These are phyloP conservation scores for Isotomurus palustris DNA, from an alignment of 2,888 invertebrate genomes.

Conservation along the genomic window DNA sequence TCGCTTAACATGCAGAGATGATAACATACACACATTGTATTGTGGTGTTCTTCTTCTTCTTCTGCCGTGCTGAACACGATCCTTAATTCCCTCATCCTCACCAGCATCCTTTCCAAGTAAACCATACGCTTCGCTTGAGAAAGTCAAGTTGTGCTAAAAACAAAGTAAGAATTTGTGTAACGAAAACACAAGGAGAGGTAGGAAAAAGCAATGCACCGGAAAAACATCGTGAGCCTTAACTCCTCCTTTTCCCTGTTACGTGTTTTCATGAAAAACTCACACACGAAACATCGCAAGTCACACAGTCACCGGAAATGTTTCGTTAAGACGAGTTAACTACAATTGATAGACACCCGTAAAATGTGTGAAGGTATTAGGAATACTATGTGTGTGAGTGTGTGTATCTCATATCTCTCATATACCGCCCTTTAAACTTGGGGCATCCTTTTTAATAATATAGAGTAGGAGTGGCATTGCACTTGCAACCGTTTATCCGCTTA, in stretches of 20 bases:
- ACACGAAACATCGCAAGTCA: not conserved
- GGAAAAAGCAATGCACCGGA: constrained; percentile 18
- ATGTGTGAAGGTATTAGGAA: too few species aligned
- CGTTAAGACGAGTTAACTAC: not conserved
- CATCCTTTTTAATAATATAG: too few species aligned
- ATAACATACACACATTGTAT: too few species aligned
- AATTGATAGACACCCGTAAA: too few species aligned
- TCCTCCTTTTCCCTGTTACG: constrained; percentile 29
- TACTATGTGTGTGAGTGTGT: too few species aligned
- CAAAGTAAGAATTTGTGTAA: not conserved
- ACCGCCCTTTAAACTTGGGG: too few species aligned
- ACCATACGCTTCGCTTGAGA: not conserved
- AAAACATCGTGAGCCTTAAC: constrained; percentile 24
- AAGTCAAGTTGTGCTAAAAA: not conserved
- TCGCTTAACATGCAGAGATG: too few species aligned
- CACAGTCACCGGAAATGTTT: constrained; percentile 6
- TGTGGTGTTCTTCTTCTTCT: too few species aligned
- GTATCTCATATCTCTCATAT: too few species aligned
- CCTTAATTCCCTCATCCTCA: not conserved
- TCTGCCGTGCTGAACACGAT: too few species aligned
- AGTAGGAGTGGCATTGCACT: too few species aligned
- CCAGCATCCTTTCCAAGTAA: not conserved
- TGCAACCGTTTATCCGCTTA: too few species aligned
- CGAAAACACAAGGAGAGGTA: not conserved
- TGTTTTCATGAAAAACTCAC: not conserved